Evolutionary conservation across 2,113 vertebrate species (phyloP).

Genomic region (Cololabis saira): DNA sequence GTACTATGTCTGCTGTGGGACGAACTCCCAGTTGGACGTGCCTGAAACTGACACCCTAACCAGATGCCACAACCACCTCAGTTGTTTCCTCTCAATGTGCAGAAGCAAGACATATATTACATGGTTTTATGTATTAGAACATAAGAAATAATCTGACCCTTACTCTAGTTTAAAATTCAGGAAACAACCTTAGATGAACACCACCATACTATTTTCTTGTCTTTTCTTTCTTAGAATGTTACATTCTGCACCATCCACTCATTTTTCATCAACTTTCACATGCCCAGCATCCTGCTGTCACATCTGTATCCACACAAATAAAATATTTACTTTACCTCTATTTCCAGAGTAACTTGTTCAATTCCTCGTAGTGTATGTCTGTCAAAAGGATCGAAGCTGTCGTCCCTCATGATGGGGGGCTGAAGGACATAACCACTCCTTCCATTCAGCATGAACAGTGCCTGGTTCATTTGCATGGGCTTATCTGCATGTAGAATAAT

Average conservation of each 20-base stretch:
- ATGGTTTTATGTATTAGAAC: too few species aligned
- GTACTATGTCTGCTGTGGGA: too few species aligned
- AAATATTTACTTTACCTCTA: slow-evolving; percentile 79
- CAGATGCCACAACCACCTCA: too few species aligned
- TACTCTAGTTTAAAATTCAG: too few species aligned
- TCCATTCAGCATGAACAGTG: slow-evolving; percentile 93
- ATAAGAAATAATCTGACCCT: too few species aligned
- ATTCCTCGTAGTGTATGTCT: slow-evolving; percentile 86
- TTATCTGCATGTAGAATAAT: slow-evolving; percentile 83
- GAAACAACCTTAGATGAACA: too few species aligned
- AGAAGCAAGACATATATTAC: too few species aligned
- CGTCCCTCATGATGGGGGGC: slow-evolving; percentile 92
- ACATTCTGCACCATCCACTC: neutral
- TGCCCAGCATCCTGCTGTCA: neutral
- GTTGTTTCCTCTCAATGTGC: too few species aligned
- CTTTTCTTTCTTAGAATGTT: neutral
- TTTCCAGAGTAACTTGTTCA: slow-evolving; percentile 85
- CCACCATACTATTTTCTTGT: too few species aligned
- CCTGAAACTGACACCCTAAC: too few species aligned
- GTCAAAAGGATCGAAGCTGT: slow-evolving; percentile 95
- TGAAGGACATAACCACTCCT: slow-evolving; percentile 94
- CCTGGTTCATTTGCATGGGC: slow-evolving; percentile 99
- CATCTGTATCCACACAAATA: neutral
- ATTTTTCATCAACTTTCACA: neutral
- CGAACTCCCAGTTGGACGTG: too few species aligned